phyloP scores from a whole-genome alignment of 1,140 invertebrate species.

The Drusus annulatus region DNA sequence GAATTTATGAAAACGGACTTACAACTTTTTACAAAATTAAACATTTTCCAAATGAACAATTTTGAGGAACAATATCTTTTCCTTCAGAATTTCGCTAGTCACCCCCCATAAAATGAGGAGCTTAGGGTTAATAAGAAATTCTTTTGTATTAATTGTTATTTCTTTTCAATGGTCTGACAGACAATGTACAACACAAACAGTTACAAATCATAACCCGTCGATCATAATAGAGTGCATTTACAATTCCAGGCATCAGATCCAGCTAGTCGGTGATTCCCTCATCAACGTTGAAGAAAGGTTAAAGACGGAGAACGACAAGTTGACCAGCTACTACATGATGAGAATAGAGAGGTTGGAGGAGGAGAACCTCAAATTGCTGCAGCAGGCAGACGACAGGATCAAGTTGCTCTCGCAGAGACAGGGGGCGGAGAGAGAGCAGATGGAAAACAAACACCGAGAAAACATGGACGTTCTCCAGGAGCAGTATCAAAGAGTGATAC shows the following conservation, averaged over 20 bases:
- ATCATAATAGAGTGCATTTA: too few species aligned
- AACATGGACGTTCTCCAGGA: constrained; percentile 67
- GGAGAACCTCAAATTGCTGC: constrained; percentile 65
- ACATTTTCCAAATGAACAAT: too few species aligned
- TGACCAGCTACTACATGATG: constrained; percentile 65
- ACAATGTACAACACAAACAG: too few species aligned
- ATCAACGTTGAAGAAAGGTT: constrained; percentile 66
- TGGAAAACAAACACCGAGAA: constrained; percentile 66
- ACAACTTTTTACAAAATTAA: too few species aligned
- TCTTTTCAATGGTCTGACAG: too few species aligned
- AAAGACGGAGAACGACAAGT: constrained; percentile 69
- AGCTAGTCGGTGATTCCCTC: constrained; percentile 66
- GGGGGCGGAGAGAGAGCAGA: constrained; percentile 64
- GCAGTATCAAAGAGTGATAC: constrained; percentile 66
- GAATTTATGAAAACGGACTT: too few species aligned
- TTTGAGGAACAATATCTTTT: too few species aligned
- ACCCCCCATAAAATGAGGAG: too few species aligned
- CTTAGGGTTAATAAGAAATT: too few species aligned
- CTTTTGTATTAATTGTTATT: too few species aligned
- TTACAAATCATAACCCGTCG: too few species aligned
- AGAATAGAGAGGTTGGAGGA: constrained; percentile 68
- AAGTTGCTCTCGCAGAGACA: constrained; percentile 63
- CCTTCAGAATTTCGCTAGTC: too few species aligned
- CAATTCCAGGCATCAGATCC: constrained; percentile 64
- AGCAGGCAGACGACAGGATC: constrained; percentile 64